Base-by-base conservation (phyloP, 2,797 vertebrate species). In the Squalus acanthias region DNA sequence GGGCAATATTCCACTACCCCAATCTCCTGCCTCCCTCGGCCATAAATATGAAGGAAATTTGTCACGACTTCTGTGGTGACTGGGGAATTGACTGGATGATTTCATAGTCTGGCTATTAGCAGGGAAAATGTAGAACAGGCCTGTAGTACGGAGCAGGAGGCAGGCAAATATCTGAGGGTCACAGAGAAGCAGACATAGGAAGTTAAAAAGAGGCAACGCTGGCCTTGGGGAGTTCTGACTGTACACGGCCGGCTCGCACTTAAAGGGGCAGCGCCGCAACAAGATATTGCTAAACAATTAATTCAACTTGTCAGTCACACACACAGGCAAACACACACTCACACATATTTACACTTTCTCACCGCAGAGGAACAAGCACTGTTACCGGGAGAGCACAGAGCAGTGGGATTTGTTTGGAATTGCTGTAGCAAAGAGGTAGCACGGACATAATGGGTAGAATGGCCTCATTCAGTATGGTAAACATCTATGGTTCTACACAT, bases 91-190 rank as follows among this genome's bases (percentile, higher is more conserved):
- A 96, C 96, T 96, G 96, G 97, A 97, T 98, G 98, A 98, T 98
- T 98, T 98, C 98, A 98, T 98, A 98, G 98, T 98, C 98, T 98
- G 97, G 98, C 97, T 98, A 98, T 98, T 98, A 98, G 98, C 98
- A 96, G 96, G 96, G 96, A 96, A 96, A 97, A 97, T 96, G 96
- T 94, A 96, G 97, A 96, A 97, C 97, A 96, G 96, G 82, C 87
- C 96, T 96, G 96, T 96, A 96, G 93, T 96, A 96, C 96, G 96
- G 97, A 96, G 96, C 96, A 97, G 96, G 95, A 96, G 96, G 96
- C 96, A 96, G 96, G 91, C 91, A 24, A 69, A 1, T 93, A 93
- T 69, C n/a, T 24, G 53, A 96, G 96, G 74, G 82, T 97, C 7
- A 63, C n/a, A 96, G 96, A 96, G 97, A 96, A 57, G 63, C 96